These are phyloP conservation scores for Argynnis bischoffii DNA, from an alignment of 2,888 invertebrate genomes.

Conservation along the genomic window DNA sequence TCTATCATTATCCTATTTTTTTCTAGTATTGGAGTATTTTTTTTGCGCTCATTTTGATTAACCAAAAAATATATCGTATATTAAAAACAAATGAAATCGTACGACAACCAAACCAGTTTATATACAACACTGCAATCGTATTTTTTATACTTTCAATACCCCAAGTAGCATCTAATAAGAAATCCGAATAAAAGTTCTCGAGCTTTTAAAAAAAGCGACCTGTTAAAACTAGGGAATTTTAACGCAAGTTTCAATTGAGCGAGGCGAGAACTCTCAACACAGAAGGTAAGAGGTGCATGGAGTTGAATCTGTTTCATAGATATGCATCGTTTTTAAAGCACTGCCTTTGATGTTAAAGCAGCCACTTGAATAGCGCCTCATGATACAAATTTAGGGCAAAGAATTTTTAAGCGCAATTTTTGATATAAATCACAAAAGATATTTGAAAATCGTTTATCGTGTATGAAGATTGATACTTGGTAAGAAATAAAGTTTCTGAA, in stretches of 20 bases:
- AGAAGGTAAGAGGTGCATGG: conserved; percentile 30
- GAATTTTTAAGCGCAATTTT: conserved; percentile 26
- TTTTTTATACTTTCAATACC: no score
- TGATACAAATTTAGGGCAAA: conserved; percentile 45
- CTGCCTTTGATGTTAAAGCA: conserved; percentile 65
- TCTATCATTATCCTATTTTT: no score
- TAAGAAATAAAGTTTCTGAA: no score
- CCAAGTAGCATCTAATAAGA: no score
- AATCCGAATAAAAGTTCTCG: background rate
- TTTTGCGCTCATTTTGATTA: no score
- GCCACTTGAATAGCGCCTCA: conserved; percentile 61
- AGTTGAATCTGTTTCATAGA: conserved; percentile 39
- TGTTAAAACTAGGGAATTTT: conserved; percentile 18
- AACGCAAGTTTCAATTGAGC: conserved; percentile 26
- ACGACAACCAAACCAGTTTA: no score
- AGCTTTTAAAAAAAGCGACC: conserved; percentile 11
- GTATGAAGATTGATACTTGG: no score
- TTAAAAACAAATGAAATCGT: no score
- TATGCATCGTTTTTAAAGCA: conserved; percentile 51
- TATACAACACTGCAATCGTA: no score
- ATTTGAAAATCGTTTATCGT: background rate
- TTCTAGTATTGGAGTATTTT: no score
- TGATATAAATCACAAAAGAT: conserved; percentile 1
- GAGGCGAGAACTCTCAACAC: conserved; percentile 31
- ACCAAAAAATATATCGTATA: no score